Base-by-base conservation (phyloP, 2,797 vertebrate species). In the Lacerta agilis region DNA sequence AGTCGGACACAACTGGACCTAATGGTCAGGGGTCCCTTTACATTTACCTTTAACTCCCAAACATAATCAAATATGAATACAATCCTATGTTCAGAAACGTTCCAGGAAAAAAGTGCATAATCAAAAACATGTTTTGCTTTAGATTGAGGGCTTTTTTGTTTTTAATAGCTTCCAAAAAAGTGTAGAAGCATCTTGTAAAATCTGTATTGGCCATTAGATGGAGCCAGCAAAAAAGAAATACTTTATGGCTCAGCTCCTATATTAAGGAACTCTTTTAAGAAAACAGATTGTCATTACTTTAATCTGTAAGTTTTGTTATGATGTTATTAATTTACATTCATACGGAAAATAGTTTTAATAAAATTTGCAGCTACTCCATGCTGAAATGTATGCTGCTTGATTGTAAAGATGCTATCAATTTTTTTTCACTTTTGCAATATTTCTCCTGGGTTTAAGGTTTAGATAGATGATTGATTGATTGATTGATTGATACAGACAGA, bases 201-300 rank as follows among this genome's bases (percentile, higher is more conserved):
- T 89, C 45, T 36, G 43, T 38, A 85, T 87, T 75, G 8, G 2
- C 96, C 97, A 90, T 95, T 94, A 97, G 97, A 87, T 97, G 97
- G 97, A 96, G 97, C 96, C 95, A 95, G 93, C 86, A 73, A 94
- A 95, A 92, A 95, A 91, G 94, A 94, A 96, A 96, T 96, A 4
- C 45, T 87, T n/a, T 1, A 0, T 4, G 25, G 1, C 49, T n/a
- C 78, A 27, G n/a, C 3, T 41, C 36, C 20, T 45, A 5, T 49
- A 23, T 17, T 64, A 88, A n/a, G 49, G 17, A 36, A 7, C 3
- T 10, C 64, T 0, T 2, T 67, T 86, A 61, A 45, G 36, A 75
- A 64, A 5, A 73, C 1, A 9, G 58, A 75, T 87, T 79, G 1
- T 27, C 41, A 76, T 33, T 25, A 49, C 5, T 75, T 76, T 81